These are phyloP conservation scores for Amaurobius ferox DNA, from an alignment of 2,888 invertebrate genomes.

Conservation along the genomic window DNA sequence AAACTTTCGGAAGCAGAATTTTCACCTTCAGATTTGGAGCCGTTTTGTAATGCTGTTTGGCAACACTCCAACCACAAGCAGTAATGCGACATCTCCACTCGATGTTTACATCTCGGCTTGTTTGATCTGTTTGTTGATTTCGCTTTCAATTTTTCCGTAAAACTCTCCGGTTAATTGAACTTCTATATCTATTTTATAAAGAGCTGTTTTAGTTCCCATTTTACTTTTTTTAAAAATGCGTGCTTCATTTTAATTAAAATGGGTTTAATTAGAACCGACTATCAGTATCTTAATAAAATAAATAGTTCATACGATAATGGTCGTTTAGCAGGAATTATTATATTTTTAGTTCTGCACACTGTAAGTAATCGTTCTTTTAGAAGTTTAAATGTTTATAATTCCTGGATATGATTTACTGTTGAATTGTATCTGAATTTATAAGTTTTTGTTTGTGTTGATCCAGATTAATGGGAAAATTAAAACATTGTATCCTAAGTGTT, in stretches of 20 bases:
- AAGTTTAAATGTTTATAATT: too few relatives aligned
- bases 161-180: too few relatives aligned
- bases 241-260: background rate
- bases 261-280: slow-evolving; percentile 47
- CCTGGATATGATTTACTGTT: too few relatives aligned
- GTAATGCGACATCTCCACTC: background rate
- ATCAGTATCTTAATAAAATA: slow-evolving; percentile 41
- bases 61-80: background rate
- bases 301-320: slow-evolving; percentile 47
- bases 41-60: background rate
- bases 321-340: slow-evolving; percentile 43
- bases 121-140: background rate
- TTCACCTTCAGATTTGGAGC: background rate
- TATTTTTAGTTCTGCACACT: slow-evolving; percentile 47
- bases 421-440: too few relatives aligned
- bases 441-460: too few relatives aligned
- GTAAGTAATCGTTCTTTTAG: slow-evolving; percentile 30
- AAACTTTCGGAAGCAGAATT: background rate
- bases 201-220: too few relatives aligned
- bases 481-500: too few relatives aligned
- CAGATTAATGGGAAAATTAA: too few relatives aligned
- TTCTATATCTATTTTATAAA: too few relatives aligned
- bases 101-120: slow-evolving; percentile 30
- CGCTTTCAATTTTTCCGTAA: background rate
- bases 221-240: too few relatives aligned